These are phyloP conservation scores for Galaxea fascicularis DNA, from an alignment of 92 coral and sea anemone genomes.

Conservation along the genomic window DNA sequence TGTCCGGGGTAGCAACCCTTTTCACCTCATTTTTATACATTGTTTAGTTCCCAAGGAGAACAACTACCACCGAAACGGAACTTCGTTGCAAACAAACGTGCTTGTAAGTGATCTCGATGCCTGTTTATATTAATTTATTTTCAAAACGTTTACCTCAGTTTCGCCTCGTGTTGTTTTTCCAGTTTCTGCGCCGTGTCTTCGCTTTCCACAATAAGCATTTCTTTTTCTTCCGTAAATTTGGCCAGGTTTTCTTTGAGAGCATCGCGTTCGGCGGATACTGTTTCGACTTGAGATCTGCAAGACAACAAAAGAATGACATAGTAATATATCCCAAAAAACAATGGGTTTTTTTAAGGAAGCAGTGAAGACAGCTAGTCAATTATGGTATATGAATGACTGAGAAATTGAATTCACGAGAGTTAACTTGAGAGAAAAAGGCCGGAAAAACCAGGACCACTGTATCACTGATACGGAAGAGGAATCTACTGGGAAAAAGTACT, in stretches of 20 bases:
- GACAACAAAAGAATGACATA: background rate
- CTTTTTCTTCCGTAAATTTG: constrained; percentile 88
- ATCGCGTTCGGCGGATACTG: constrained; percentile 86
- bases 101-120: too few relatives aligned
- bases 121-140: too few relatives aligned
- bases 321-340: too few relatives aligned
- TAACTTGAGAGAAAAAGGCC: too few relatives aligned
- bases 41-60: background rate
- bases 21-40: background rate
- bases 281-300: constrained; percentile 87
- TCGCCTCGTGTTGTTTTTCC: constrained; percentile 82
- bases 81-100: background rate
- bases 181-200: constrained; percentile 91
- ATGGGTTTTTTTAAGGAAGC: too few relatives aligned
- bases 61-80: background rate
- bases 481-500: too few relatives aligned
- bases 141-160: constrained; percentile 60
- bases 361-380: too few relatives aligned
- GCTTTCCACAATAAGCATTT: constrained; percentile 91
- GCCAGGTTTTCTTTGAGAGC: constrained; percentile 83
- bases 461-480: too few relatives aligned
- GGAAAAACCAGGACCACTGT: too few relatives aligned
- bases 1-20: background rate
- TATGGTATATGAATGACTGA: too few relatives aligned
- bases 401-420: too few relatives aligned